Percentiles rank a stretch among this genome's conserved stretches.
phyloP scores from a whole-genome alignment of 64 coral and sea anemone genomes.

The Astreopora myriophthalma region DNA sequence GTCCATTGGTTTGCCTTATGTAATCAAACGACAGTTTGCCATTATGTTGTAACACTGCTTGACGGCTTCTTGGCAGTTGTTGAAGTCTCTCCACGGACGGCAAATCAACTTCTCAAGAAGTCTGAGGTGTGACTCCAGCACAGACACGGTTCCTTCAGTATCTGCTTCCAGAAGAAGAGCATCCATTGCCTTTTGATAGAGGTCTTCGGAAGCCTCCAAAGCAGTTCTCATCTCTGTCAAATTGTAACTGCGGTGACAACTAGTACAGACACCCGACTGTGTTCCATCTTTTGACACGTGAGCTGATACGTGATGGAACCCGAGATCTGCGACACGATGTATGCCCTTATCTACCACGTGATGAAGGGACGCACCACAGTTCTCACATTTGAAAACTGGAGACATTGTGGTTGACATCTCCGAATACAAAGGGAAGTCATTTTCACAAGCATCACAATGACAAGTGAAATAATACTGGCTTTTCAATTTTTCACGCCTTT shows the following conservation, averaged over 20 bases:
- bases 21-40: slow-evolving; percentile 77
- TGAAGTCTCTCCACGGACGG: slow-evolving; percentile 87
- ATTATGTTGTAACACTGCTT: slow-evolving; percentile 94
- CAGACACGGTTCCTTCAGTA: slow-evolving; percentile 45
- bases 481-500: slow-evolving; percentile 51
- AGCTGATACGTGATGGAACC: not conserved
- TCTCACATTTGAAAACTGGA: slow-evolving; percentile 66
- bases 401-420: slow-evolving; percentile 39
- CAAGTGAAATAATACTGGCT: slow-evolving; percentile 92
- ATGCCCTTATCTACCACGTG: not conserved
- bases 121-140: slow-evolving; percentile 62
- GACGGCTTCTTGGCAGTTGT: slow-evolving; percentile 86
- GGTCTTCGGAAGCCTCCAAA: slow-evolving; percentile 59
- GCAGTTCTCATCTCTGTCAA: slow-evolving; percentile 28
- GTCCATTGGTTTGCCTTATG: not conserved
- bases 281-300: not conserved
- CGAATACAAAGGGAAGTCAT: slow-evolving; percentile 77
- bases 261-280: not conserved
- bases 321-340: not conserved
- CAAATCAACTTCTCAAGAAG: slow-evolving; percentile 75
- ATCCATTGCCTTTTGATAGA: slow-evolving; percentile 64
- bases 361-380: slow-evolving; percentile 13
- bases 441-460: slow-evolving; percentile 66
- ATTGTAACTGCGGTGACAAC: slow-evolving; percentile 49
- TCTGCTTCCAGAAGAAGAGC: slow-evolving; percentile 79